Conservation (phyloP, 2,113 vertebrate species). For the Eurypyga helias region DNA sequence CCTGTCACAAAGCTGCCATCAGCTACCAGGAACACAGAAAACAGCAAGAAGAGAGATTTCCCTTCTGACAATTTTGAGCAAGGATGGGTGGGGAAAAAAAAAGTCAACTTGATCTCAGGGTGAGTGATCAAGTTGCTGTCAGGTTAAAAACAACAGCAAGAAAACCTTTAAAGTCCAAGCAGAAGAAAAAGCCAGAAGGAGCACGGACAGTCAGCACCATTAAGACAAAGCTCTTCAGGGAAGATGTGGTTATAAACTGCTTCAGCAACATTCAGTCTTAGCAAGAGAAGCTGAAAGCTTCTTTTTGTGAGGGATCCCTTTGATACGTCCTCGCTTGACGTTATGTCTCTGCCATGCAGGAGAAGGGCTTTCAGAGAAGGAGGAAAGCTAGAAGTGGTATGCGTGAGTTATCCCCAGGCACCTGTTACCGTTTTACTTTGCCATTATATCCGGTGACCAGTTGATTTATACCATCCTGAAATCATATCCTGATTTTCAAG, state of each 20-base stretch:
- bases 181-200: neutral
- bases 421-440: neutral
- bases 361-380: neutral
- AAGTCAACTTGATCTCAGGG: neutral
- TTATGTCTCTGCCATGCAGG: neutral
- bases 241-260: neutral
- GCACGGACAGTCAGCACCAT: neutral
- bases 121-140: conserved; percentile 22
- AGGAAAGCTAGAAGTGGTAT: neutral
- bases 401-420: neutral
- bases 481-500: conserved; percentile 27
- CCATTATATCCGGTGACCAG: neutral
- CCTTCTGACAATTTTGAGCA: neutral
- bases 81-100: neutral
- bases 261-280: neutral
- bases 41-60: neutral
- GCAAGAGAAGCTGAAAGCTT: neutral
- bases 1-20: neutral
- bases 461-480: conserved; percentile 56
- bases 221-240: conserved; percentile 30
- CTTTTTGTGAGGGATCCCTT: conserved; percentile 5
- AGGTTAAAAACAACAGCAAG: conserved; percentile 28
- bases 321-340: conserved; percentile 12
- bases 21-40: neutral
- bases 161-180: neutral